Base-by-base conservation (phyloP, 2,113 vertebrate genomes). In the Furnarius figulus region DNA sequence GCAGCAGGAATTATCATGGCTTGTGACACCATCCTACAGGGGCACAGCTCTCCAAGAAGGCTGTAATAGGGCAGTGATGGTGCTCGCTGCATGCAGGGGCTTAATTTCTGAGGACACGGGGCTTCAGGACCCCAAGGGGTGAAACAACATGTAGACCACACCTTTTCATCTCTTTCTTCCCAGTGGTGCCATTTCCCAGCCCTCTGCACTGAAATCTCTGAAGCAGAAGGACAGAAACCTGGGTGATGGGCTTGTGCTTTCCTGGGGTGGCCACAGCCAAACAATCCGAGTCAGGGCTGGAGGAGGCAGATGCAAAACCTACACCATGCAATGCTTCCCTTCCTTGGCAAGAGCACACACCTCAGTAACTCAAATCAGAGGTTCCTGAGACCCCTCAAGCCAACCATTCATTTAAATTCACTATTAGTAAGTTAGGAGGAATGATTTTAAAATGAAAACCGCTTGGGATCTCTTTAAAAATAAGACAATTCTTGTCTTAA, bases 271-370 rank as follows among this genome's bases (percentile, higher is more conserved):
- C 49, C 56, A 81, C 33, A 72, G 59, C 16, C n/a, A 46, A 75
- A 22, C 40, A 30, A 30, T 40, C 35, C 66, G 27, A n/a, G 39
- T 12, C 9, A 40, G 50, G 59, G 66, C 24, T 77, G 67, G 12
- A 74, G 27, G 42, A 83, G 55, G 19, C 12, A 37, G 33, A 49
- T 61, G 23, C 25, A 92, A 79, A 82, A 23, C 49, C 62, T 28
- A 27, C 3, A 3, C n/a, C 35, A n/a, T 0, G 1, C 8, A 13
- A 23, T 14, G 44, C 33, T 22, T 50, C 42, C 39, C 12, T 71
- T 46, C 22, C 53, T 75, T 40, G 27, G 42, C 23, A 90, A 90
- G 55, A 46, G 59, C 49, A 85, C 14, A 86, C 44, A 77, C 22
- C 46, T 35, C 65, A 89, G 1, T 17, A 92, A 58, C 35, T 39